Base-by-base conservation (phyloP, 1,140 invertebrate genomes). In the Tachypleus tridentatus region DNA sequence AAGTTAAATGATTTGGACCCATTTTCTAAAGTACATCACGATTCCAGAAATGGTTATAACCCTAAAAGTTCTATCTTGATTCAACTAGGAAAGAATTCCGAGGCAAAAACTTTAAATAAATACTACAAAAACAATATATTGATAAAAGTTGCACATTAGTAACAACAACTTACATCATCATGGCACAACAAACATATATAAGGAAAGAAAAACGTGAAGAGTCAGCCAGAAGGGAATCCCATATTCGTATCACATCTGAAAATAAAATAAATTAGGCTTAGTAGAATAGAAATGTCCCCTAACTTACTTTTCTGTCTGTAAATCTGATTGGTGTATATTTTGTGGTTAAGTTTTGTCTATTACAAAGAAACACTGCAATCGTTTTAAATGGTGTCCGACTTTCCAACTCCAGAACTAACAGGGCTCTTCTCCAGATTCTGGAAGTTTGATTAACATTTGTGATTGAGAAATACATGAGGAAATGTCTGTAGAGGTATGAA, bases 181-280 rank as follows among this genome's bases (percentile, higher is more conserved):
- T 97, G 69, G 93, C 91, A 81, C 91, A 94, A 77, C 93, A 97
- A 63, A 97, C 86, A 74, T 88, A 83, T 70, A 94, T 88, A 0
- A 97, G 83, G 73, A 96, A 97, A 72, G 87, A 82, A 76, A 97
- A 97, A 72, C 94, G 82, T 58, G 87, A 83, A 64, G 86, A 80
- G 78, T 97, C 93, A 0, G 93, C 85, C 78, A 98, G 93, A 29
- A 98, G 75, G 0, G 92, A 91, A 77, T 98, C 95, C 95, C 95
- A 98, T 71, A 98, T 88, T 70, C 93, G 83, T 71, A 97, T 84
- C 0, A 97, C 91, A 80, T 97, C 94, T 79, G 71, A 50, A 77
- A 72, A 60, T 56, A 57, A 65, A 70, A 65, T n/a, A 67, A 64
- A 61, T 29, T 29, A 29, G 29, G 29, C 29, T 29, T 2, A 29